A percentile compares a stretch with the other conserved stretches of the same genome.
Evolutionary conservation across 1,140 invertebrate genomes (phyloP).

Genomic region (Drosophila sechellia): DNA sequence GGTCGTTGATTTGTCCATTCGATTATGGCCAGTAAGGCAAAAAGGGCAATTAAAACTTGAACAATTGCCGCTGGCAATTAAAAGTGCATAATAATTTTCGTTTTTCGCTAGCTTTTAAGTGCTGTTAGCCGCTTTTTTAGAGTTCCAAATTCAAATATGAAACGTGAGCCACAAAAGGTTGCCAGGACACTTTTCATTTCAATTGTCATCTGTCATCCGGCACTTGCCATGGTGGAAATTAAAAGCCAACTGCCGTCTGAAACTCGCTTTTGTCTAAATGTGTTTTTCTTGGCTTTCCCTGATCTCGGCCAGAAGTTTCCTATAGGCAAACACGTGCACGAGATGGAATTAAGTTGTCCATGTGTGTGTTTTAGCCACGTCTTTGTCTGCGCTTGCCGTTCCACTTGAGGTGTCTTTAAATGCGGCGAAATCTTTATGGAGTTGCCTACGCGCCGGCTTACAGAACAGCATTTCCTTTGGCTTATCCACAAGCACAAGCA

Average conservation of each 20-base stretch:
- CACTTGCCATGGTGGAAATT: conserved; percentile 61
- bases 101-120: not conserved
- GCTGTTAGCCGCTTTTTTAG: not conserved
- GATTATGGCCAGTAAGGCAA: conserved; percentile 70
- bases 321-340: conserved; percentile 70
- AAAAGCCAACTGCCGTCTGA: conserved; percentile 38
- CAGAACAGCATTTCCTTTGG: conserved; percentile 20
- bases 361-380: conserved; percentile 25
- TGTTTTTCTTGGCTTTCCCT: conserved; percentile 33
- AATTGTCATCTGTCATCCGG: conserved; percentile 46
- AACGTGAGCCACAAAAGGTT: conserved; percentile 22
- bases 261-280: conserved; percentile 57
- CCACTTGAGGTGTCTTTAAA: conserved; percentile 82
- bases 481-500: conserved; percentile 15
- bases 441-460: conserved; percentile 52
- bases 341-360: conserved; percentile 64
- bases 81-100: conserved; percentile 31
- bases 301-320: conserved; percentile 3
- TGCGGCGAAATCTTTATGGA: conserved; percentile 78
- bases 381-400: conserved; percentile 55
- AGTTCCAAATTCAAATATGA: conserved; percentile 20
- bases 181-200: conserved; percentile 48
- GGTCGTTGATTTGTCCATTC: conserved; percentile 42
- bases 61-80: conserved; percentile 38
- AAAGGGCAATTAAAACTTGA: conserved; percentile 50